These are phyloP conservation scores for Dunckerocampus dactyliophorus DNA, from an alignment of 2,113 vertebrate genomes.

Conservation along the genomic window DNA sequence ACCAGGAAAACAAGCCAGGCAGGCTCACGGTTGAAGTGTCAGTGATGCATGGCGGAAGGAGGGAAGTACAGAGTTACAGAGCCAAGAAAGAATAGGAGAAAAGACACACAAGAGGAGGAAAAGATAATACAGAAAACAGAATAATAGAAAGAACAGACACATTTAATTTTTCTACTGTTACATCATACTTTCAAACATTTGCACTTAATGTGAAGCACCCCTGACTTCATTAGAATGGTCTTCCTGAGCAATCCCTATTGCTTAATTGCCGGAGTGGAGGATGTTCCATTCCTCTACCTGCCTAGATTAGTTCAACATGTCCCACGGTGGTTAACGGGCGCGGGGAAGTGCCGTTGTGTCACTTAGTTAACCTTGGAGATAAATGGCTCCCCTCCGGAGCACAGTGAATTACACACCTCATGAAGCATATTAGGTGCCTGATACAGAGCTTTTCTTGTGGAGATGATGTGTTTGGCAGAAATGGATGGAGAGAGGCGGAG, in stretches of 20 bases:
- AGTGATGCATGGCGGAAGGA: constrained; percentile 84
- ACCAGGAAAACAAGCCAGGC: constrained; percentile 86
- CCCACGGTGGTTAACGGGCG: constrained; percentile 73
- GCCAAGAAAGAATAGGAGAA: constrained; percentile 47
- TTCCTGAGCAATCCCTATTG: constrained; percentile 48
- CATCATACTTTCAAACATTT: constrained; percentile 54
- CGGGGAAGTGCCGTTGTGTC: constrained; percentile 82
- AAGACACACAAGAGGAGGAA: constrained; percentile 47
- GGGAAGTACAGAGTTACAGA: constrained; percentile 45
- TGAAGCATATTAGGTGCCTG: constrained; percentile 89
- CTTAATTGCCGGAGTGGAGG: constrained; percentile 50
- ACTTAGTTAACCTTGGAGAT: constrained; percentile 91
- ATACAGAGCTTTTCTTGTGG: constrained; percentile 83
- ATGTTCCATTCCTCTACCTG: constrained; percentile 54
- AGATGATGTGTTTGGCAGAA: constrained; percentile 80
- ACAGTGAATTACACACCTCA: constrained; percentile 91
- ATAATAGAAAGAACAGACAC: constrained; percentile 27
- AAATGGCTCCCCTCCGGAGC: constrained; percentile 82
- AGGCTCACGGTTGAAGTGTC: constrained; percentile 88
- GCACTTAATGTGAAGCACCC: constrained; percentile 50
- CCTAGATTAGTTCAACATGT: constrained; percentile 63
- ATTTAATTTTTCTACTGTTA: constrained; percentile 32
- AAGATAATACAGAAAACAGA: constrained; percentile 55
- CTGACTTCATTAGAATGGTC: constrained; percentile 47
- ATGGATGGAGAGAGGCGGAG: constrained; percentile 45